Evolutionary conservation across 2,113 vertebrate species (phyloP), one percentile per base, ranked within the genome.

Genomic region (Zapus hudsonius): DNA sequence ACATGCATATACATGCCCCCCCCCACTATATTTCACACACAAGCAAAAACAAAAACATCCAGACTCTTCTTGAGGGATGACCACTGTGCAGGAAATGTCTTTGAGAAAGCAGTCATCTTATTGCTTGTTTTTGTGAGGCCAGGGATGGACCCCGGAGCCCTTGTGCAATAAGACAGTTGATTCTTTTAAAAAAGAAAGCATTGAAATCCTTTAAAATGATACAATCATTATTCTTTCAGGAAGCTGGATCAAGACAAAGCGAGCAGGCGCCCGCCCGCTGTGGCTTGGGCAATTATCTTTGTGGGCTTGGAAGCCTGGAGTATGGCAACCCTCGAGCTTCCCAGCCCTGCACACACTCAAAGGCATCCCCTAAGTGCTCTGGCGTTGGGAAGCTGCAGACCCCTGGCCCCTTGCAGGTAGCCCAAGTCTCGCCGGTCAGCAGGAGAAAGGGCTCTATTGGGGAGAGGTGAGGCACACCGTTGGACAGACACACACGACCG

Each of bases 211-310:
- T 88, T 64, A 73, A 29, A 38, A 74, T 40, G 40, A 55, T 63
- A 63, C 63, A 57, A 47, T 47, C 47, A 12, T 8, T 22, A 15
- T 70, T 33, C 19, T 92, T 64, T 63, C 15, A 63, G 10, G 80
- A 79, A 70, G 80, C 47, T 61, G 47, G 67, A 12, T 5, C 2
- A 0, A 22, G 44, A 55, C 88, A 66, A 36, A 31, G 27, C 59
- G 82, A 47, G 8, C 66, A n/a, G 72, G 38, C 86, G 63, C 7
- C 16, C 44, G 80, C 75, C 86, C 52, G 31, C 42, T 52, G 20
- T 38, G 29, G 40, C 87, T 88, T 64, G 42, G n/a, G 42, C 38
- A 80, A 84, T 52, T 63, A 84, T 23, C 19, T 92, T 91, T 91
- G 79, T 59, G 17, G 72, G 33, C 90, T 47, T 42, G 11, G 78